A percentile compares a stretch with the other conserved stretches of the same genome.
Evolutionary conservation across 2,113 vertebrate genomes (phyloP).

Genomic region (Actenoides lindsayi): DNA sequence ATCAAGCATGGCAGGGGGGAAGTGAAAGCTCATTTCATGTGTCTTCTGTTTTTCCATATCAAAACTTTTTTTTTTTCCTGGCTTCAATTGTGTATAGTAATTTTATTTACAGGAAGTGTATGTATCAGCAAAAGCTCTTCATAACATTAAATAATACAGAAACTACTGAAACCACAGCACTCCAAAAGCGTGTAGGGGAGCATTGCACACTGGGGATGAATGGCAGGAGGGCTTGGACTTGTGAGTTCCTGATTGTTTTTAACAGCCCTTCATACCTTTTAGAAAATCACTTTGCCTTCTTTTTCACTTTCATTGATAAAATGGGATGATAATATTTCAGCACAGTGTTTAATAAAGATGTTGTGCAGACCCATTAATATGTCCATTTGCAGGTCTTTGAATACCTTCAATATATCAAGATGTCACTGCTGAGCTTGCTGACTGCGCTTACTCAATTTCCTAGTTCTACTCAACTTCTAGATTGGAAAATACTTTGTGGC

Average conservation of each 20-base stretch:
- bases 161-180: background rate
- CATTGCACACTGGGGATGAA: background rate
- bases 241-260: background rate
- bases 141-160: background rate
- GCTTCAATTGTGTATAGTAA: background rate
- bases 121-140: background rate
- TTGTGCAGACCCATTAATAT: constrained; percentile 7
- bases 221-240: background rate
- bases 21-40: background rate
- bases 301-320: background rate
- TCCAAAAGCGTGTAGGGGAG: background rate
- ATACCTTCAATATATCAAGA: constrained; percentile 13
- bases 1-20: background rate
- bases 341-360: background rate
- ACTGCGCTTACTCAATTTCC: background rate
- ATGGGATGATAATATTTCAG: background rate
- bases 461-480: background rate
- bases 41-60: background rate
- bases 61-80: background rate
- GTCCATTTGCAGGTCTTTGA: background rate
- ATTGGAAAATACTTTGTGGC: background rate
- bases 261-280: background rate
- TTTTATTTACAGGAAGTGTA: background rate
- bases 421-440: background rate
- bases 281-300: background rate